Base-by-base conservation (phyloP, 2,888 invertebrate species). In the Thysanoteuthis rhombus region DNA sequence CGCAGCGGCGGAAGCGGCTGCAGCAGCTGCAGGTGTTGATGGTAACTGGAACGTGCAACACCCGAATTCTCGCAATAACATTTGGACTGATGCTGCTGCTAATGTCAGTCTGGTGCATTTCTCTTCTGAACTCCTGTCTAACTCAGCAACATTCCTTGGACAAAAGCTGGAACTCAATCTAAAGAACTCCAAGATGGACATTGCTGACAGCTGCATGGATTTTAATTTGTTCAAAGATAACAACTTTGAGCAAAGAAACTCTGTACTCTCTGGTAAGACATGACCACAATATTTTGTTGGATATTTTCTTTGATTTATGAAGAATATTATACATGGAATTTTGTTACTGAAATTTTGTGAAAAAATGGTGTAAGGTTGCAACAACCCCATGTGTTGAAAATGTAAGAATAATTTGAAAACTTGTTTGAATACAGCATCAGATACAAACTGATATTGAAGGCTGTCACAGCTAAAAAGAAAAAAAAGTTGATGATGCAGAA, bases 101-200 rank as follows among this genome's bases (percentile, higher is more conserved):
- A 95, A 94, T 52, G 95, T 95, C 93, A 95, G 95, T 58, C 95
- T 96, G 32, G 96, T 96, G 32, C 94, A 95, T 93, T 95, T 96
- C 94, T 96, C 96, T 5, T 96, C 96, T 0, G 96, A 96, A 94
- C 94, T 96, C 25, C 96, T 96, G 94, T 96, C 96, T 12, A 95
- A 95, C 32, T 96, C 96, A n/a, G 95, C 95, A 94, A 95, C 95
- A 94, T 96, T 96, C 92, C 94, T 96, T 38, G 95, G 96, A 45
- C 95, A 95, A 91, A 95, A 95, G 94, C 94, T 95, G 91, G 95
- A 95, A 93, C 94, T 95, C 19, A 94, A 95, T 25, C 94, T 95
- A 58, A 95, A 94, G 58, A 94, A 93, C 45, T 92, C 42, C 32
- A 92, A 92, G n/a, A 45, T 92, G 92, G 92, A 45, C 42, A 42